Evolutionary conservation across 2,888 invertebrate genomes (phyloP), one percentile per base, ranked within the genome.

Genomic region (Leucozona laternaria): DNA sequence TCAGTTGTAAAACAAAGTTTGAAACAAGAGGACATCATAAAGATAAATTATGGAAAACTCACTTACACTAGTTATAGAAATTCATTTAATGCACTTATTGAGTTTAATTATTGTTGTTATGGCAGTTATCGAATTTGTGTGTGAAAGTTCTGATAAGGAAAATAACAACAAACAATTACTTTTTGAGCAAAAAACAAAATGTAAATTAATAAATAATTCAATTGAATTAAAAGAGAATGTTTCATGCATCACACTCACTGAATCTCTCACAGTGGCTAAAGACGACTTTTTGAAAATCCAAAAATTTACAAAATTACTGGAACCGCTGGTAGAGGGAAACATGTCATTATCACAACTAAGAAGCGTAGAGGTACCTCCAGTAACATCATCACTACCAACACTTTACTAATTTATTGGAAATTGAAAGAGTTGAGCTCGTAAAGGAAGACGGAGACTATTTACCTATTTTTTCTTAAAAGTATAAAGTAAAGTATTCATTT

Each of bases 11-110:
- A 22, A 62, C 11, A n/a, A 17, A 62, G 8, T 62, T 62, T 25
- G 11, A 25, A 62, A n/a, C 25, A 40, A 40, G 25, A 50, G 60
- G 13, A 25, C 58, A 34, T 20, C 22, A 45, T 2, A 34, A 17
- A 17, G 31, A 13, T 17, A 6, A 34, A 40, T 1, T 17, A 75
- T 75, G 62, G 62, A 75, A 8, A 40, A 15, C 28, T 53, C 53
- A n/a, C 53, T 64, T 45, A 17, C 6, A 7, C 7, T 17, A 6
- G 17, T 31, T 48, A 55, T 53, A 4, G 75, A 75, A 64, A 64
- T 75, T 13, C 53, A 62, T 53, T 43, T 75, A 53, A 28, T 53
- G 15, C 75, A 75, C 11, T 75, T 75, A 31, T 17, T 75, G 11
- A n/a, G 37, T 28, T 62, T 75, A 43, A 28, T 64, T 13, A 2